Percentiles rank a stretch among this genome's conserved stretches.
These are phyloP conservation scores for Oryzias curvinotus DNA, from an alignment of 2,113 vertebrate genomes.

Conservation along the genomic window DNA sequence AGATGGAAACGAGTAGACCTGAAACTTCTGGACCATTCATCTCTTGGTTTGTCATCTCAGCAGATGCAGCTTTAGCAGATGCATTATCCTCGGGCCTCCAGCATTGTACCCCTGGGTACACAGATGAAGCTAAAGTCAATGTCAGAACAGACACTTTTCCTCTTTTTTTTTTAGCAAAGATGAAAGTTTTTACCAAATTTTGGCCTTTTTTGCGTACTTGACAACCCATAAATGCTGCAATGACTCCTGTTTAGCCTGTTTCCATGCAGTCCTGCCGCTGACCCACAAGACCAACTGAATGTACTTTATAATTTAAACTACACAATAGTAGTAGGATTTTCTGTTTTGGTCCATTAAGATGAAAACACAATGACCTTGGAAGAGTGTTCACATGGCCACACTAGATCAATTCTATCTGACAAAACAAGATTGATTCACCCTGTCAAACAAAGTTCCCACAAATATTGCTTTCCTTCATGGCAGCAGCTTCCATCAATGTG, in stretches of 20 bases:
- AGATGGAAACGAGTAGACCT: slow-evolving; percentile 60
- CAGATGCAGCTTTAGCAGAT: slow-evolving; percentile 53
- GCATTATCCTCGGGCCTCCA: slow-evolving; percentile 49
- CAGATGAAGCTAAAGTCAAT: slow-evolving; percentile 32
- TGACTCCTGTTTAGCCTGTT: not conserved
- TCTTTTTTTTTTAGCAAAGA: slow-evolving; percentile 1
- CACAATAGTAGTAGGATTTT: not conserved
- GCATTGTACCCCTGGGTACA: slow-evolving; percentile 41
- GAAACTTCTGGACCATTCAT: slow-evolving; percentile 46
- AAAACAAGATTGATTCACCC: slow-evolving; percentile 27
- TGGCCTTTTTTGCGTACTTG: slow-evolving; percentile 5
- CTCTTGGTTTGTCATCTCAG: slow-evolving; percentile 41
- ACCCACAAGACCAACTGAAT: not conserved
- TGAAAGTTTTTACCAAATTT: slow-evolving; percentile 15
- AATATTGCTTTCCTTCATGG: slow-evolving; percentile 17
- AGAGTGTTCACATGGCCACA: slow-evolving; percentile 1
- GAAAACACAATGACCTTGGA: slow-evolving; percentile 33
- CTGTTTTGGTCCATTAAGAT: slow-evolving; percentile 26
- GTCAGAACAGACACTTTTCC: slow-evolving; percentile 33
- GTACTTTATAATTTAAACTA: not conserved
- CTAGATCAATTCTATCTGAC: slow-evolving; percentile 36
- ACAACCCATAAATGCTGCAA: not conserved
- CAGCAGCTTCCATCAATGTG: not conserved
- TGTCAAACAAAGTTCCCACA: slow-evolving; percentile 15
- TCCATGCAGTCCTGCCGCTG: slow-evolving; percentile 14